Conservation (phyloP, 2,888 invertebrate genomes). For the Oxycera nigricornis region DNA sequence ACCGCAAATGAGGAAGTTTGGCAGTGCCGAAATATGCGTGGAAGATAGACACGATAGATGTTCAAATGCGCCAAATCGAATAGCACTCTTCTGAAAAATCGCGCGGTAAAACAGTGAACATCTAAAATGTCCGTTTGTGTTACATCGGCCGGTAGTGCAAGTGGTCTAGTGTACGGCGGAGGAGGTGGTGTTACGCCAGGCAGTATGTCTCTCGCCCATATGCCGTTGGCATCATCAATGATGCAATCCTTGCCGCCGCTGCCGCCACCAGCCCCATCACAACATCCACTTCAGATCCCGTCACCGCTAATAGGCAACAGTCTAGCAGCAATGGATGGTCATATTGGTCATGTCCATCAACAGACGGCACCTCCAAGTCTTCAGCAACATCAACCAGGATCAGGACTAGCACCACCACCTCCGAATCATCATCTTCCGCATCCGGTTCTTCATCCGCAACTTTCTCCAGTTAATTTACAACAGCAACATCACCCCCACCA, state of each 20-base stretch:
- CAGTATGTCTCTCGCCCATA: conserved; percentile 46
- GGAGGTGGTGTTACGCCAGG: conserved; percentile 40
- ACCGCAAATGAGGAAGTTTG: too few relatives aligned
- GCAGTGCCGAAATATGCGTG: too few relatives aligned
- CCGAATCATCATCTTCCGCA: conserved; percentile 47
- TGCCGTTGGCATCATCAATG: conserved; percentile 53
- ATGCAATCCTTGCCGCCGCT: conserved; percentile 60
- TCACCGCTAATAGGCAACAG: conserved; percentile 43
- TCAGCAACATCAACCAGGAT: conserved; percentile 49
- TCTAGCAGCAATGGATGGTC: conserved; percentile 44
- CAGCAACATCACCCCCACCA: conserved; percentile 22
- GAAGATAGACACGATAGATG: too few relatives aligned
- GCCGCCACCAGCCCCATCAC: conserved; percentile 49
- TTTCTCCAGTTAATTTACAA: conserved; percentile 31
- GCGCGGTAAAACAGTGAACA: neutral
- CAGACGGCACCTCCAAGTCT: too few relatives aligned
- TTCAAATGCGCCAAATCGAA: too few relatives aligned
- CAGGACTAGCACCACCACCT: conserved; percentile 48
- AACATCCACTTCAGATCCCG: conserved; percentile 52
- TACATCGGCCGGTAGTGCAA: conserved; percentile 46
- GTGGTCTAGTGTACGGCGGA: conserved; percentile 42
- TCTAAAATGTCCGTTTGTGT: conserved; percentile 50
- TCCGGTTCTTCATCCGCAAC: conserved; percentile 48
- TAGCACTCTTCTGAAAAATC: neutral
- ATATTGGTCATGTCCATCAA: conserved; percentile 35